These are phyloP conservation scores for Halichoeres trimaculatus DNA, from an alignment of 2,113 vertebrate species.

Conservation along the genomic window DNA sequence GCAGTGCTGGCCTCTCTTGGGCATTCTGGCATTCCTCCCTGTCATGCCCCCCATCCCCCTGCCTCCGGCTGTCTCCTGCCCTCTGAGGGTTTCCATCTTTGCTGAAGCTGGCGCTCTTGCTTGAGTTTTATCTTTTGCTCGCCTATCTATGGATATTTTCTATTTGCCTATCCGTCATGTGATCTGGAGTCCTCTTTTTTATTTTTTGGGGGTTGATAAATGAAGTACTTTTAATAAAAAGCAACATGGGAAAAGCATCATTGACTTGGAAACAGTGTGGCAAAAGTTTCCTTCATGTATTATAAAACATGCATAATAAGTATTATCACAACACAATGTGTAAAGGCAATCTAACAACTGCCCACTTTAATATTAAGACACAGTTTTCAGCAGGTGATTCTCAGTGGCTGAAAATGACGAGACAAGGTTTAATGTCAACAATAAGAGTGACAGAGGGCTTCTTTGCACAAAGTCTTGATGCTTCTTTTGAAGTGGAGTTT, in stretches of 20 bases:
- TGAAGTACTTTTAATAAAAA: conserved; percentile 4
- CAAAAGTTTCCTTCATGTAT: background rate
- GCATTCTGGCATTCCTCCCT: conserved; percentile 90
- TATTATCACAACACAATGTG: background rate
- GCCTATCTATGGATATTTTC: conserved; percentile 33
- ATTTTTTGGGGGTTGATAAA: background rate
- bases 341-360: background rate
- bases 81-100: conserved; percentile 67
- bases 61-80: conserved; percentile 72
- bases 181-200: conserved; percentile 7
- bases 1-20: conserved; percentile 88
- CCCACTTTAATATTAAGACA: background rate
- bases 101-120: conserved; percentile 36
- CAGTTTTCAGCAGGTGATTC: background rate
- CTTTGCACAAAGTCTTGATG: conserved; percentile 15
- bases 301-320: background rate
- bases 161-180: conserved; percentile 11
- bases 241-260: background rate
- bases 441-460: background rate
- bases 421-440: background rate
- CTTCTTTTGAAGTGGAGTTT: conserved; percentile 21
- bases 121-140: conserved; percentile 43
- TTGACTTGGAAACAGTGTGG: background rate
- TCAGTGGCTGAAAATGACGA: background rate
- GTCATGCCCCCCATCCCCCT: conserved; percentile 70